A percentile compares a stretch with the other conserved stretches of the same genome.
Conservation (phyloP, 1,140 invertebrate genomes). For the Pseudachorutes palmiensis region DNA sequence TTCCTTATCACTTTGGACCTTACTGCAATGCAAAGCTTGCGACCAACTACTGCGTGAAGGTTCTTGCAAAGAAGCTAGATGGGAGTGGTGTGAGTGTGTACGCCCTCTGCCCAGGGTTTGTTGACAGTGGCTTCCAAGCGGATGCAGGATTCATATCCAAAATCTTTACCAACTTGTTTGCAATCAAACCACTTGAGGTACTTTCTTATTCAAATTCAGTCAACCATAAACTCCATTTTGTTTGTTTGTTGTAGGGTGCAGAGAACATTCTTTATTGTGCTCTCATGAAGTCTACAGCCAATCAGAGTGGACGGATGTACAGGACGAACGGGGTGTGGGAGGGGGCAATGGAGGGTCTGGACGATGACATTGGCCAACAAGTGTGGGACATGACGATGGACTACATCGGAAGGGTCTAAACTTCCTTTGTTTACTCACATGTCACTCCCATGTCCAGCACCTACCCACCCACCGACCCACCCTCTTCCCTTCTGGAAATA, state of each 20-base stretch:
- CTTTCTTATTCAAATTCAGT: too few relatives aligned
- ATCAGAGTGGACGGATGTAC: conserved; percentile 57
- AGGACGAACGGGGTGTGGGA: conserved; percentile 20
- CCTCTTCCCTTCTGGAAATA: too few relatives aligned
- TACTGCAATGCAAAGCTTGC: conserved; percentile 45
- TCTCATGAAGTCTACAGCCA: conserved; percentile 56
- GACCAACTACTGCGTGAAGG: not conserved
- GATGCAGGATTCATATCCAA: not conserved
- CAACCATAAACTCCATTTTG: too few relatives aligned
- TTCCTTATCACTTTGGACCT: conserved; percentile 39
- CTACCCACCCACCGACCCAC: too few relatives aligned
- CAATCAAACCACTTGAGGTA: not conserved
- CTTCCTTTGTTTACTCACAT: too few relatives aligned
- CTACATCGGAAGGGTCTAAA: too few relatives aligned
- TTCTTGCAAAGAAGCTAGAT: conserved; percentile 39
- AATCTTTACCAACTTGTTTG: not conserved
- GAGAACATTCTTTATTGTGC: conserved; percentile 72
- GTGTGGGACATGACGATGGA: conserved; percentile 5
- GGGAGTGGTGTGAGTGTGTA: conserved; percentile 27
- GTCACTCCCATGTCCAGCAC: too few relatives aligned
- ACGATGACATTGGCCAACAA: not conserved
- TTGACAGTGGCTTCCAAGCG: not conserved
- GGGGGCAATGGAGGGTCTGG: not conserved
- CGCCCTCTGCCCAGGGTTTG: conserved; percentile 38
- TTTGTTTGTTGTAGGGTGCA: too few relatives aligned